A percentile compares a stretch with the other conserved stretches of the same genome.
Evolutionary conservation across 2,113 vertebrate species (phyloP).

Genomic region (Oxygymnocypris stewartii): DNA sequence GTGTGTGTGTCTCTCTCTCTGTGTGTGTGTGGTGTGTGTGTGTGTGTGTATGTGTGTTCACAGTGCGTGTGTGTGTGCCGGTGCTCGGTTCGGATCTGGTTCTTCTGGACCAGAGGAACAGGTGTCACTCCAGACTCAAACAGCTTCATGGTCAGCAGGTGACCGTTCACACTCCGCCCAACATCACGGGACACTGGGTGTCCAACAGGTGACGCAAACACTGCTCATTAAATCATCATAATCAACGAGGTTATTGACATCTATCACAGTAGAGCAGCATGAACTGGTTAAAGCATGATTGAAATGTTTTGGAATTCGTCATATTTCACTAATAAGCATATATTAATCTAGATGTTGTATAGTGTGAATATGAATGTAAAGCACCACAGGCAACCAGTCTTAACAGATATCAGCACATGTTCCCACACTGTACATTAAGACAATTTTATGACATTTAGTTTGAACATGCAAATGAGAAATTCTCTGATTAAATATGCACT

Average conservation of each 20-base stretch:
- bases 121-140: constrained; percentile 84
- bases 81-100: constrained; percentile 71
- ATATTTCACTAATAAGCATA: no score
- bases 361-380: no score
- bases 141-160: constrained; percentile 83
- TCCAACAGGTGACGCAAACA: constrained; percentile 80
- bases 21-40: background rate
- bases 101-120: constrained; percentile 77
- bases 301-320: no score
- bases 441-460: no score
- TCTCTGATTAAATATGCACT: background rate
- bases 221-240: background rate
- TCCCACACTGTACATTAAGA: no score
- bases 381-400: no score
- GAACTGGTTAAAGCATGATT: no score
- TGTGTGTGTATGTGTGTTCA: constrained; percentile 9
- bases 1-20: no score
- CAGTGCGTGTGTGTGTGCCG: constrained; percentile 78
- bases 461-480: background rate
- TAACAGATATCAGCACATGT: background rate
- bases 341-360: no score
- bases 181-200: constrained; percentile 86
- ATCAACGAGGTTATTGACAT: no score
- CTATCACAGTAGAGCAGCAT: no score
- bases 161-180: constrained; percentile 84